Evolutionary conservation across 2,797 vertebrate genomes (phyloP).

Genomic region (Oryzias dopingdopingensis): DNA sequence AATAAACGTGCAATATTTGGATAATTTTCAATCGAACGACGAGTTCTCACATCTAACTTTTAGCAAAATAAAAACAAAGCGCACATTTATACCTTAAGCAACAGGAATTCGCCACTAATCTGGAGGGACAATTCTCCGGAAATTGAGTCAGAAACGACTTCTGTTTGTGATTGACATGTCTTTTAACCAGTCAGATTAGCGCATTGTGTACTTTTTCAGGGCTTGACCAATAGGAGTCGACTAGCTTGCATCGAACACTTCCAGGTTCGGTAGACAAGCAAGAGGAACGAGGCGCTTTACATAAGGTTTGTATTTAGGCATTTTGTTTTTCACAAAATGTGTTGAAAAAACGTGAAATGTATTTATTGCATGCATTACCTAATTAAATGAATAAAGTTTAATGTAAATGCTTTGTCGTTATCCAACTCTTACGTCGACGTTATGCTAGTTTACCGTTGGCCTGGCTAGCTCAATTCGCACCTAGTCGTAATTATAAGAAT

Average conservation of each 20-base stretch:
- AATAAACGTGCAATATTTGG: too few species aligned
- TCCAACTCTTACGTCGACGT: not conserved
- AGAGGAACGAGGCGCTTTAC: constrained; percentile 42
- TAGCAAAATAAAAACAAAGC: too few species aligned
- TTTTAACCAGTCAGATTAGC: not conserved
- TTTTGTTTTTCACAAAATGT: not conserved
- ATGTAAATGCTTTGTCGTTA: not conserved
- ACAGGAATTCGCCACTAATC: constrained; percentile 1
- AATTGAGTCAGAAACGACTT: constrained; percentile 18
- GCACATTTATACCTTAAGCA: not conserved
- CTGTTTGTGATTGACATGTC: fast-evolving
- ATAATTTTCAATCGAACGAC: too few species aligned
- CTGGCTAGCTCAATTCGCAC: constrained; percentile 33
- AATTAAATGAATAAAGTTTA: too few species aligned
- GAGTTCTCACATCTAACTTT: too few species aligned
- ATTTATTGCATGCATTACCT: too few species aligned
- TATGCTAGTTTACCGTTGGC: not conserved
- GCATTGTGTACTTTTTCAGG: too few species aligned
- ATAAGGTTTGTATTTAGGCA: constrained; percentile 54
- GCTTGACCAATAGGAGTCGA: constrained; percentile 60
- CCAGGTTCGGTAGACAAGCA: constrained; percentile 55
- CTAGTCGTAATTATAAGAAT: constrained; percentile 48
- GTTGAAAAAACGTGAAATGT: fast-evolving
- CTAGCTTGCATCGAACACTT: not conserved
- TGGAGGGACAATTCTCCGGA: constrained; percentile 27